Conservation (phyloP, 2,797 vertebrate species). For the Amblyraja radiata region DNA sequence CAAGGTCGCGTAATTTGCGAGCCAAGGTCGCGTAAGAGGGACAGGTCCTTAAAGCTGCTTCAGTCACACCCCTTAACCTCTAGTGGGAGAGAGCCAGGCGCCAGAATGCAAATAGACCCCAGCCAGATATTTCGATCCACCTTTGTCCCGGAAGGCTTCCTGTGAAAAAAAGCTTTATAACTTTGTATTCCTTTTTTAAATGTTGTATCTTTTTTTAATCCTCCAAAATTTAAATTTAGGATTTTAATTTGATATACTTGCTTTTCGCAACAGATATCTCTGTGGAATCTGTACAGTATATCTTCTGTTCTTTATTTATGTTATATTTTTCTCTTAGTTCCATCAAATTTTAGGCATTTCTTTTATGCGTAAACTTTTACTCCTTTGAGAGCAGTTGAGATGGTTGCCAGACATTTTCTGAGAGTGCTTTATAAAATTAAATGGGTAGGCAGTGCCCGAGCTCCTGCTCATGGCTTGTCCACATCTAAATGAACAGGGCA, state of each 20-base stretch:
- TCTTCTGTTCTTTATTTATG: constrained; percentile 12
- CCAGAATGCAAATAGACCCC: too few relatives aligned
- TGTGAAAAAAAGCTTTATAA: neutral
- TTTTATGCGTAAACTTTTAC: neutral
- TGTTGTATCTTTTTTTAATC: neutral
- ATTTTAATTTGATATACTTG: neutral
- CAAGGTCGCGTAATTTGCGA: too few relatives aligned
- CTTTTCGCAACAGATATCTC: neutral
- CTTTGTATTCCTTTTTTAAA: neutral
- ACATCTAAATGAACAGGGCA: too few relatives aligned
- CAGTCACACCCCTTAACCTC: too few relatives aligned
- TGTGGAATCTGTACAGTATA: neutral
- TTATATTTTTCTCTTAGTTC: neutral
- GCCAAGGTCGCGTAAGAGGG: too few relatives aligned
- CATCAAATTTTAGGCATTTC: constrained; percentile 13
- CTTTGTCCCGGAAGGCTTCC: too few relatives aligned
- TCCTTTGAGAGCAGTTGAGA: neutral
- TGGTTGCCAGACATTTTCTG: neutral
- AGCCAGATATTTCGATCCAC: too few relatives aligned
- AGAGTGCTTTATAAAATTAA: neutral
- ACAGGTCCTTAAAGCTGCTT: too few relatives aligned
- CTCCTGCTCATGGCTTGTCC: too few relatives aligned
- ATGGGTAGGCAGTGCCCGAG: neutral
- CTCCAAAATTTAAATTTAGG: neutral
- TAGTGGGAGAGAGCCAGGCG: too few relatives aligned